phyloP scores from a whole-genome alignment of 2,888 invertebrate genomes.

The Pterostichus madidus region DNA sequence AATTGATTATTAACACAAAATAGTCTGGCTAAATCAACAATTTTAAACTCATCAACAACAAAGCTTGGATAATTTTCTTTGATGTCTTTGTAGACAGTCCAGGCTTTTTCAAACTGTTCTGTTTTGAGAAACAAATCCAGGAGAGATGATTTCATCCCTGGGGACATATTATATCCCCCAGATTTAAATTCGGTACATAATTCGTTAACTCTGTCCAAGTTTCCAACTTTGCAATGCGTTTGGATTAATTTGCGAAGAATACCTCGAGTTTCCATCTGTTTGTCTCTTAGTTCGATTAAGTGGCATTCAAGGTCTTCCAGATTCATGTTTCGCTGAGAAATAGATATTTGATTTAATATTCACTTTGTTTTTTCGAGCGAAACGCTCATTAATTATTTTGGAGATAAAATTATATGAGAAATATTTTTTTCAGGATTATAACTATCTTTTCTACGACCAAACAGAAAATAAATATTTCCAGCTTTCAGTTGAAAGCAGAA shows the following conservation, averaged over 20 bases:
- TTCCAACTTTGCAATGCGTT: slow-evolving; percentile 79
- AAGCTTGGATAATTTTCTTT: slow-evolving; percentile 80
- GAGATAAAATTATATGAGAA: no score
- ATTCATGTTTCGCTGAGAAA: slow-evolving; percentile 81
- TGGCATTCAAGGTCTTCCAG: slow-evolving; percentile 82
- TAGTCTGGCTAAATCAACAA: slow-evolving; percentile 82
- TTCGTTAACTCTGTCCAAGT: slow-evolving; percentile 79
- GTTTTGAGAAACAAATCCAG: slow-evolving; percentile 82
- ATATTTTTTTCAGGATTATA: no score
- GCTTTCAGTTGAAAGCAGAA: no score
- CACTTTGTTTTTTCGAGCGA: no score
- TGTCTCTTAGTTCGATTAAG: slow-evolving; percentile 82
- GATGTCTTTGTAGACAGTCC: slow-evolving; percentile 79
- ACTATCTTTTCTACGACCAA: no score
- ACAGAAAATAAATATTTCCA: no score
- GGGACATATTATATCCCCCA: slow-evolving; percentile 78
- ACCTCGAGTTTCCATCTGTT: slow-evolving; percentile 84
- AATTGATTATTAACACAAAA: slow-evolving; percentile 79
- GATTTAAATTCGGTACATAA: slow-evolving; percentile 79
- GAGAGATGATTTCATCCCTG: slow-evolving; percentile 84
- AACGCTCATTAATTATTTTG: no score
- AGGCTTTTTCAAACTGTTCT: slow-evolving; percentile 80
- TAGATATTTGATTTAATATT: background rate
- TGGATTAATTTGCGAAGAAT: slow-evolving; percentile 82
- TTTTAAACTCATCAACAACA: slow-evolving; percentile 82